These are phyloP conservation scores for Graptemys geographica DNA, from an alignment of 2,797 vertebrate genomes.

Conservation along the genomic window DNA sequence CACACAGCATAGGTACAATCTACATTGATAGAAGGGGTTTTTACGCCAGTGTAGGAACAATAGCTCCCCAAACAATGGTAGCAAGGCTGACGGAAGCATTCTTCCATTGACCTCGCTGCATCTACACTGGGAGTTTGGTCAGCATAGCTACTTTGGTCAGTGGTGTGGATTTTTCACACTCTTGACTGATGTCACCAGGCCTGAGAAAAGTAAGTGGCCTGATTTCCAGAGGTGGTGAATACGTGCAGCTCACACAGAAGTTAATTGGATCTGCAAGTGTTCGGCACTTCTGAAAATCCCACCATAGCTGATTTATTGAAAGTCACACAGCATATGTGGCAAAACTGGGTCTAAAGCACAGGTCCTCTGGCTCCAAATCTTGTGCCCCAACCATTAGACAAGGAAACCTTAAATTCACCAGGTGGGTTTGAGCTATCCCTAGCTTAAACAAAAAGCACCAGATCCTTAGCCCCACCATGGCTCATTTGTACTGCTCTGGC, in stretches of 20 bases:
- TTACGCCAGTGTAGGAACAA: neutral
- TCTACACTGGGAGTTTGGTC: neutral
- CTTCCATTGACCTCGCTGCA: neutral
- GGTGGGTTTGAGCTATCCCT: neutral
- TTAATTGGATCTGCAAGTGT: neutral
- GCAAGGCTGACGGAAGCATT: neutral
- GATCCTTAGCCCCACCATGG: accelerated
- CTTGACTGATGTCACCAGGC: neutral
- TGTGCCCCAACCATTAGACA: neutral
- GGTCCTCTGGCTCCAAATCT: neutral
- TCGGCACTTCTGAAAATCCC: neutral
- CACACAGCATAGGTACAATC: too few relatives aligned
- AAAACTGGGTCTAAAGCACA: neutral
- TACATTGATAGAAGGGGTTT: too few relatives aligned
- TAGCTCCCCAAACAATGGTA: neutral
- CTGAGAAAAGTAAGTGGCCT: neutral
- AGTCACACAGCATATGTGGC: neutral
- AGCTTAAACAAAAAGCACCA: neutral
- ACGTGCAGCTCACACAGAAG: neutral
- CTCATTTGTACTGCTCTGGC: neutral
- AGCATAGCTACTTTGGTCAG: neutral
- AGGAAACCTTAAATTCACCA: neutral
- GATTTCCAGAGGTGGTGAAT: neutral
- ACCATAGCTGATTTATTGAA: neutral
- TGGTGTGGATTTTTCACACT: neutral